Evolutionary conservation across 2,113 vertebrate species (phyloP), one percentile per base, ranked within the genome.

Genomic region (Laterallus jamaicensis): DNA sequence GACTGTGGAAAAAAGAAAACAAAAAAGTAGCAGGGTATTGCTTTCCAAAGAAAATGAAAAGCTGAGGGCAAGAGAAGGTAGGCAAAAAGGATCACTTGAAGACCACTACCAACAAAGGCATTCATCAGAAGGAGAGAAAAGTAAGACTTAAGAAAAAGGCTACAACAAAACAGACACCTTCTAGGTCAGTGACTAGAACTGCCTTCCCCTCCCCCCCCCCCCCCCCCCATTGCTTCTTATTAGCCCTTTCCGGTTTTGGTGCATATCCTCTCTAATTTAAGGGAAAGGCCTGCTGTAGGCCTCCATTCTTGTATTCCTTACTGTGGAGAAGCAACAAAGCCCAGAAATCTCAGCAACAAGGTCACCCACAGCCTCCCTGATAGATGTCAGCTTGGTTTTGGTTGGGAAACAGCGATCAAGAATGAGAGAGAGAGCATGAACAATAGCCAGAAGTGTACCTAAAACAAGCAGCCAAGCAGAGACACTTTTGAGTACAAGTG

Each of bases 151-250:
- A 93, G 42, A 69, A 59, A 83, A 83, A 87, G 17, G 5, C 50
- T 70, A 15, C n/a, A 83, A 49, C 20, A 60, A 81, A 66, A 25
- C 29, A 79, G 9, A 52, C 29, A 25, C 14, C 25, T 89, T 52
- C 39, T 55, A 67, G 10, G 10, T 22, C 47, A 71, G 22, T 37
- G 35, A 82, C 68, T 8, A 67, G 5, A 42, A 54, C 35, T 75
- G 15, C 12, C 5, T 40, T 18, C 35, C 86, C 28, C 9, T n/a
- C n/a, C 4, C 1, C 3, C 10, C 1, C 3, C 5, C 19, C 24
- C 25, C 25, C 1, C 24, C 22, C 22, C 1, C 63, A 17, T 47
- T 76, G 31, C 13, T 67, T 49, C 49, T 63, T 78, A 42, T 17
- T 40, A 58, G 18, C 49, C 22, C 31, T 56, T 70, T 88, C 40